Evolutionary conservation across 1,140 invertebrate species (phyloP).

Genomic region (Orius laevigatus): DNA sequence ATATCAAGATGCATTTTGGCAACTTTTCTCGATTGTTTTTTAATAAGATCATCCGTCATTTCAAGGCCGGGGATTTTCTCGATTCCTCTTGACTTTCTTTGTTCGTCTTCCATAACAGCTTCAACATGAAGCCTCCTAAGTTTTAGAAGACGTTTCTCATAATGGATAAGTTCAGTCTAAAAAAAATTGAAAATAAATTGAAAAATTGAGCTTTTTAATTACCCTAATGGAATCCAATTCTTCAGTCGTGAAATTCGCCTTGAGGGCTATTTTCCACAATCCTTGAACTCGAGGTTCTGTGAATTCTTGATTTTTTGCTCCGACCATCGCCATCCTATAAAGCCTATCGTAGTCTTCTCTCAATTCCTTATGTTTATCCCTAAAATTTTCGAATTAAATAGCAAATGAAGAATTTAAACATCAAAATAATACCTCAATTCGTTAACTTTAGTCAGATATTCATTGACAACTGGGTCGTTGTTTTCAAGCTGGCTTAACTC

Average conservation of each 20-base stretch:
- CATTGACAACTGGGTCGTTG: slow-evolving; percentile 42
- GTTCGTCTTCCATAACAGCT: slow-evolving; percentile 37
- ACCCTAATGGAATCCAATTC: slow-evolving; percentile 73
- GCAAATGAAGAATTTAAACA: not conserved
- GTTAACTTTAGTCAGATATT: slow-evolving; percentile 46
- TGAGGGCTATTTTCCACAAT: slow-evolving; percentile 65
- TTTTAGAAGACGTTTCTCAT: slow-evolving; percentile 71
- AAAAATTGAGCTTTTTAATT: slow-evolving; percentile 17
- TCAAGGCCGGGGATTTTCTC: slow-evolving; percentile 30
- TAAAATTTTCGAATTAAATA: slow-evolving; percentile 25
- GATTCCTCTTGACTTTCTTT: slow-evolving; percentile 33
- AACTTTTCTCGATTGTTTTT: slow-evolving; percentile 65
- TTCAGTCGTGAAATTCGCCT: slow-evolving; percentile 59
- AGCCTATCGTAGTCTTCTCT: slow-evolving; percentile 66
- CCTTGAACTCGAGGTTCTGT: slow-evolving; percentile 75
- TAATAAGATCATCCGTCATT: slow-evolving; percentile 53
- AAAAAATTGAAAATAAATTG: slow-evolving; percentile 14
- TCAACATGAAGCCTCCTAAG: slow-evolving; percentile 64
- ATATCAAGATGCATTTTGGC: slow-evolving; percentile 73
- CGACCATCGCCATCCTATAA: slow-evolving; percentile 49
- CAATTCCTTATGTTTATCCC: slow-evolving; percentile 60
- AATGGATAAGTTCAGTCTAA: slow-evolving; percentile 68
- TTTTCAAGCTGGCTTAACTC: slow-evolving; percentile 41
- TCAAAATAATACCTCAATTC: slow-evolving; percentile 32
- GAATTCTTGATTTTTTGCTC: slow-evolving; percentile 67